These are phyloP conservation scores for Drosophila phalerata DNA, from an alignment of 2,888 invertebrate genomes.

Conservation along the genomic window DNA sequence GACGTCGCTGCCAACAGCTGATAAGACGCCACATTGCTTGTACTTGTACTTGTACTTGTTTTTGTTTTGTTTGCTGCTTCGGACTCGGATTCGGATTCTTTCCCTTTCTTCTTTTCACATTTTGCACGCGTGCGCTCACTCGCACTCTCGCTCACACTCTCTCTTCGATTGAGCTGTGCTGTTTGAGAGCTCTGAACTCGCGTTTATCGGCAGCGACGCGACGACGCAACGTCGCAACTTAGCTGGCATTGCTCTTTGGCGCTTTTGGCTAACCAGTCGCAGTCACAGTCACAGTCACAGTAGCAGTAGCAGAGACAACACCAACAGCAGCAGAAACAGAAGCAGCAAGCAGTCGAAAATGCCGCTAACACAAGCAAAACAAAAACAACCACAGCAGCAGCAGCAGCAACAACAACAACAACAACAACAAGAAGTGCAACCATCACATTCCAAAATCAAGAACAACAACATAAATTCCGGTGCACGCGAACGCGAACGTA, in stretches of 20 bases:
- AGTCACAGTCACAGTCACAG: slow-evolving; percentile 30
- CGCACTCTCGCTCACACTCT: slow-evolving; percentile 11
- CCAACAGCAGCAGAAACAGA: slow-evolving; percentile 19
- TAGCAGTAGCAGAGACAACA: slow-evolving; percentile 27
- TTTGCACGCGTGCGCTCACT: slow-evolving; percentile 41
- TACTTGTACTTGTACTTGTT: slow-evolving; percentile 3
- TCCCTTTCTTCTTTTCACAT: slow-evolving; percentile 12
- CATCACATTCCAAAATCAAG: slow-evolving; percentile 43
- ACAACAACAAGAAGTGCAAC: slow-evolving; percentile 5
- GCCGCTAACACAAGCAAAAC: slow-evolving; percentile 44
- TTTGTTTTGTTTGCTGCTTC: slow-evolving; percentile 14
- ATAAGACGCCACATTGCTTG: slow-evolving; percentile 36
- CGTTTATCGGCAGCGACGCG: slow-evolving; percentile 50
- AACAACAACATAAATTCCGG: slow-evolving; percentile 17
- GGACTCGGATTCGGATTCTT: slow-evolving; percentile 7
- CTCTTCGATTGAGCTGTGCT: slow-evolving; percentile 36
- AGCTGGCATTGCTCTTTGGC: slow-evolving; percentile 57
- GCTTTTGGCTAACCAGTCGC: slow-evolving; percentile 60
- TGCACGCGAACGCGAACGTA: slow-evolving; percentile 61
- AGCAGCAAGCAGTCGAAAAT: slow-evolving; percentile 49
- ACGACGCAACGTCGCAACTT: slow-evolving; percentile 46
- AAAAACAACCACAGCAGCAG: slow-evolving; percentile 23
- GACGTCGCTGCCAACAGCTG: slow-evolving; percentile 48
- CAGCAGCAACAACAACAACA: slow-evolving; percentile 5
- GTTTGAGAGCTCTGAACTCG: slow-evolving; percentile 46